Evolutionary conservation across 2,888 invertebrate species (phyloP), one percentile per base, ranked within the genome.

Genomic region (Napeogenes inachia): DNA sequence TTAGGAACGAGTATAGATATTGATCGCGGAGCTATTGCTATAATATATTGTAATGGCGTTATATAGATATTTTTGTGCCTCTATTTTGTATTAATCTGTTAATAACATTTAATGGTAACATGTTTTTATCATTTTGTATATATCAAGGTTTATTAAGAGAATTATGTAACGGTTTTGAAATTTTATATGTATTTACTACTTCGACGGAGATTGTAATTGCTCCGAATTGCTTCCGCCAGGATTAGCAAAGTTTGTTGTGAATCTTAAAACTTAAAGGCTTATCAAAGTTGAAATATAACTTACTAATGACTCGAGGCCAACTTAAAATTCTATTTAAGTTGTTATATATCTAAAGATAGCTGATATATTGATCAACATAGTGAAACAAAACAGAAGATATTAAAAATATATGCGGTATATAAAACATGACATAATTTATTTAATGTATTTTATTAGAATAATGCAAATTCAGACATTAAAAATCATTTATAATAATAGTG

Each of bases 211-310:
- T 21, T 30, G 56, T 56, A 56, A 59, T 59, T 59, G 56, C 55
- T 61, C 55, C n/a, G 55, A 59, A 62, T 45, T 59, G 45, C 62
- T 56, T 59, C 56, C 53, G 56, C 59, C 50, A 56, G 54, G 54
- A 59, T 62, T 56, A 45, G 56, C 33, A 55, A 62, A 53, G 59
- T 62, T 56, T 42, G 59, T 54, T 61, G 30, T 21, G 30, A 55
- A 58, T 62, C 62, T 59, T 59, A 62, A 62, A 59, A 62, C 62
- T 59, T 57, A 47, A 45, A 45, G 55, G 45, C 56, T 53, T 59
- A 59, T 59, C 50, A 13, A 56, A 56, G 42, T 62, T 59, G 32
- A 50, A 53, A 50, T 53, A 54, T 60, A 56, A 56, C 35, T 62
- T 54, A 54, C 45, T 57, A 63, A 54, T 54, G 46, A 38, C 54